phyloP scores from a whole-genome alignment of 2,888 invertebrate species.

The Drosophila quasianomalipes region DNA sequence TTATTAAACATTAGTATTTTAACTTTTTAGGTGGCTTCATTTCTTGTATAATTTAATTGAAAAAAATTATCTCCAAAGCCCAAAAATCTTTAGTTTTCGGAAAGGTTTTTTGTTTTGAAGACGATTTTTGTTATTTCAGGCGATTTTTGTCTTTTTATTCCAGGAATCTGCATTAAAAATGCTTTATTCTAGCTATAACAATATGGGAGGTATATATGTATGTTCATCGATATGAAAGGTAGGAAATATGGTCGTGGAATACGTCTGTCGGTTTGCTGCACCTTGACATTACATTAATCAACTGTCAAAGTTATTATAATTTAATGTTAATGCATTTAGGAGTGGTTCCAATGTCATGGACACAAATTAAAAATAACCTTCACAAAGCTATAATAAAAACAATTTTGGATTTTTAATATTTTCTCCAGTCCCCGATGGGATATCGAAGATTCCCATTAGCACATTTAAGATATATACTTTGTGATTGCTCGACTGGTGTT shows the following conservation, averaged over 20 bases:
- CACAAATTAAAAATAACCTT: no score
- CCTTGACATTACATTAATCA: not conserved
- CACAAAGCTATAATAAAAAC: not conserved
- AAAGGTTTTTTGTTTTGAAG: not conserved
- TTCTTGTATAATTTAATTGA: no score
- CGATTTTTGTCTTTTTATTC: not conserved
- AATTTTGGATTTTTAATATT: not conserved
- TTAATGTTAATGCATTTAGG: no score
- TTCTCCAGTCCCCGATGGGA: not conserved
- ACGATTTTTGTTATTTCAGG: not conserved
- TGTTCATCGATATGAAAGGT: not conserved
- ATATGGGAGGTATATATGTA: not conserved
- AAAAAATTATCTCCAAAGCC: not conserved
- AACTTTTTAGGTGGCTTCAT: no score
- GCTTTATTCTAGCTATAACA: not conserved
- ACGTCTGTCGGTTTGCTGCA: no score
- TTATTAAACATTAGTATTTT: no score
- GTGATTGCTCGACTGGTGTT: not conserved
- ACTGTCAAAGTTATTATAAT: no score
- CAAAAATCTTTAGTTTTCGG: not conserved
- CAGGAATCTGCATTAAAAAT: not conserved
- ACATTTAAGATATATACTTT: not conserved
- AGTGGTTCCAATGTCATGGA: not conserved
- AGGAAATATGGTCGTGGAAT: not conserved
- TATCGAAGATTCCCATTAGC: not conserved